Conservation (phyloP, 2,888 invertebrate genomes). For the Leptopilina syphax region DNA sequence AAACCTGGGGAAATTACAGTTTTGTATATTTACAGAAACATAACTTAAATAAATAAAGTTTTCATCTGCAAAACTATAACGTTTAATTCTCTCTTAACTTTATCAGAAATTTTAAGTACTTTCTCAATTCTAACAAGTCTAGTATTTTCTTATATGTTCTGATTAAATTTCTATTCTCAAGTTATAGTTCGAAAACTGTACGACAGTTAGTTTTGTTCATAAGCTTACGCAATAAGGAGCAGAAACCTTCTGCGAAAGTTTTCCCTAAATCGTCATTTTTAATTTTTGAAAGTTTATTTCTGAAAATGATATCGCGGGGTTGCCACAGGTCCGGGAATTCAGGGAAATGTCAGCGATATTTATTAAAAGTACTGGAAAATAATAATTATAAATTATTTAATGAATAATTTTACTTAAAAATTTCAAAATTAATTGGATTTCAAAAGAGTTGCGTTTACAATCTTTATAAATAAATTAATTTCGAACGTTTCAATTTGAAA, state of each 20-base stretch:
- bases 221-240: background rate
- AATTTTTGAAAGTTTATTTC: background rate
- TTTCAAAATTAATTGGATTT: too few relatives aligned
- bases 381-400: too few relatives aligned
- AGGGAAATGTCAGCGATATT: too few relatives aligned
- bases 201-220: background rate
- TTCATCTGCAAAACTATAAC: background rate
- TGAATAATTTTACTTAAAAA: too few relatives aligned
- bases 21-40: constrained; percentile 11
- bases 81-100: background rate
- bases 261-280: background rate
- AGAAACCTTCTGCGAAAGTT: background rate
- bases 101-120: constrained; percentile 4
- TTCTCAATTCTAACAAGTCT: constrained; percentile 23
- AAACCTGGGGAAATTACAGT: background rate
- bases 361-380: too few relatives aligned
- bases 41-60: constrained; percentile 36
- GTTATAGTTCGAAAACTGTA: background rate
- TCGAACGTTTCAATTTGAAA: too few relatives aligned
- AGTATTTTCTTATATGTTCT: constrained; percentile 10
- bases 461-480: too few relatives aligned
- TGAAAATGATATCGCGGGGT: background rate
- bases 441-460: too few relatives aligned
- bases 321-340: too few relatives aligned
- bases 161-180: constrained; percentile 25